Evolutionary conservation across 2,797 vertebrate species (phyloP), one percentile per base, ranked within the genome.

Genomic region (Hipposideros larvatus): DNA sequence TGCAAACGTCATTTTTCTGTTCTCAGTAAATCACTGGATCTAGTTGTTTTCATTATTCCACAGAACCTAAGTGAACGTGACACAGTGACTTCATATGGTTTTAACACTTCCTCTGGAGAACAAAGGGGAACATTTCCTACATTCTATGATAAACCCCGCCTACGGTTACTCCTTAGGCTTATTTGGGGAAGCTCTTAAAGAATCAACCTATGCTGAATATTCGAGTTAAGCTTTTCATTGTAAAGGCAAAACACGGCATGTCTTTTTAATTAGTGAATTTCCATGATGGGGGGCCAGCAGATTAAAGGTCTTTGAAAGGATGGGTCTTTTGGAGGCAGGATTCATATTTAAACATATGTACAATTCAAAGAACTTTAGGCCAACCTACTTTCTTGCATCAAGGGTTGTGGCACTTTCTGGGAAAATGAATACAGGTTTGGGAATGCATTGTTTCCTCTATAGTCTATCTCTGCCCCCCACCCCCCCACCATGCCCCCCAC

Each of bases 1-100:
- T 28, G 21, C 37, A 93, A 90, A 95, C 85, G n/a, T 89, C 63
- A 73, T 90, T 97, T 96, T 90, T 80, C 70, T 82, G 88, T 94
- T 90, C 86, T 82, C 70, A 51, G n/a, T 94, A 90, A 96, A 95
- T 85, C 71, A 87, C 2, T 31, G 19, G 77, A 34, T 46, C 28
- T 19, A 22, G 61, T 57, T 86, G 55, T 82, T 87, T 88, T 74
- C 90, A 73, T 59, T 77, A 84, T 28, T 78, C 59, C 7, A 9
- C 11, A 31, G 41, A 26, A 68, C 68, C 66, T 66, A 66, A 4
- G 16, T 51, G 21, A 13, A 59, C 28, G 15, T 89, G 28, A 53
- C 48, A 46, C 68, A 28, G 59, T 65, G 59, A 66, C 51, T 79
- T 24, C 2, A 0, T 43, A 28, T 9, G 24, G 43, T 83, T 96